Conservation (phyloP, 2,888 invertebrate genomes). For the Laothoe populi region DNA sequence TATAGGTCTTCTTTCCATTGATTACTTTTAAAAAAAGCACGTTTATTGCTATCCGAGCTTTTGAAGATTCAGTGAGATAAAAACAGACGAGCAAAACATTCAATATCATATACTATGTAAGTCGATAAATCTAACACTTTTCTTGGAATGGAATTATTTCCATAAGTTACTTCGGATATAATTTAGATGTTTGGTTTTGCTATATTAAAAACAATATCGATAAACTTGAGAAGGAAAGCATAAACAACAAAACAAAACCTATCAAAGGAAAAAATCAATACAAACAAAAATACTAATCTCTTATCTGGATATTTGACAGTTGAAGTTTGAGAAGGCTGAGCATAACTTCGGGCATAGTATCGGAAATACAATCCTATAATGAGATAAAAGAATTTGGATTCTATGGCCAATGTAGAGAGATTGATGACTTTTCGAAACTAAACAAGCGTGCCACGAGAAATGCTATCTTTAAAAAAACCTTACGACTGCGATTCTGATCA, state of each 20-base stretch:
- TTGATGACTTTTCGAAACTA: conserved; percentile 12
- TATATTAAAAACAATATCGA: too few relatives aligned
- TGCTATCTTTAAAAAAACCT: background rate
- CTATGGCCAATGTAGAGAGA: background rate
- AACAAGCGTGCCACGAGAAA: background rate
- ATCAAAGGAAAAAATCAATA: conserved; percentile 3
- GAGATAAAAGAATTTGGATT: conserved; percentile 6
- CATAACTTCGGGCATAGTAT: background rate
- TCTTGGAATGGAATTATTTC: too few relatives aligned
- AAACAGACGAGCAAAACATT: too few relatives aligned
- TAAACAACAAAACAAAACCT: background rate
- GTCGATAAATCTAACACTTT: too few relatives aligned
- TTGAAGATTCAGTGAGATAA: too few relatives aligned
- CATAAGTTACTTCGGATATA: too few relatives aligned
- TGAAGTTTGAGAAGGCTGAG: conserved; percentile 17
- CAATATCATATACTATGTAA: too few relatives aligned
- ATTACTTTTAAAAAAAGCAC: too few relatives aligned
- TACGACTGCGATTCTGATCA: too few relatives aligned
- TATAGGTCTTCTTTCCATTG: background rate
- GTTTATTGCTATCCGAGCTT: too few relatives aligned
- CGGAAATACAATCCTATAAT: background rate
- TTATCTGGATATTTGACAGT: conserved; percentile 7
- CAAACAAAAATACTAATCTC: background rate
- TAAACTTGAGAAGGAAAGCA: background rate
- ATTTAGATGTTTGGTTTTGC: too few relatives aligned